Evolutionary conservation across 2,797 vertebrate genomes (phyloP), one percentile per base, ranked within the genome.

Genomic region (Intellagama lesueurii): DNA sequence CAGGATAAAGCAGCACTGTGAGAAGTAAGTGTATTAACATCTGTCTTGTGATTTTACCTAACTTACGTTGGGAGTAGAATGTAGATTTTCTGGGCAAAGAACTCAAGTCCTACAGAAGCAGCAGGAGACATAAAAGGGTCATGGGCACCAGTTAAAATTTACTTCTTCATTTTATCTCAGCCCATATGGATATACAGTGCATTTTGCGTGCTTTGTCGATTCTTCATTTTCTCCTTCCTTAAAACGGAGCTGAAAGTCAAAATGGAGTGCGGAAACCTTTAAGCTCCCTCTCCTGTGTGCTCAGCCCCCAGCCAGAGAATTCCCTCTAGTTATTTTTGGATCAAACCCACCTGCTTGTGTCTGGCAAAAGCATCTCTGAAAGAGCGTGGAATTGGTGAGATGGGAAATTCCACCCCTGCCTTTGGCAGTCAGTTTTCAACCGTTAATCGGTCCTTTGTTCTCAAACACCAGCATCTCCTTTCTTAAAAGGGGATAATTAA

Each of bases 281-380:
- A 52, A 89, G 49, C 69, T 32, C 47, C 30, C 32, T 86, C 78
- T 70, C 79, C 79, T 47, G 26, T 76, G 76, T 44, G 75, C 60
- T 19, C 60, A 73, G 26, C 44, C 44, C n/a, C 24, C 28, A 9
- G 44, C 70, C 88, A 81, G 11, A 76, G 30, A 76, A 86, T 82
- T 90, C 60, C 84, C 84, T 69, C 26, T 69, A 89, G 88, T 89
- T 89, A 90, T 90, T 90, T 86, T 81, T 90, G 84, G 88, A 86
- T 75, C 69, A 76, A 86, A 82, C 70, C 78, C 84, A 86, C 84
- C 88, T 89, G 82, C 88, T 79, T 79, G 35, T 44, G 82, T 89
- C 88, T 86, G 88, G 88, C 87, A 82, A 88, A 76, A 76, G 87
- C 84, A 76, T 86, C 26, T 56, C 56, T 76, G 26, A 60, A 70